Percentiles rank a stretch among this genome's conserved stretches.
Conservation (phyloP, 1,140 invertebrate species). For the Mercenaria mercenaria region DNA sequence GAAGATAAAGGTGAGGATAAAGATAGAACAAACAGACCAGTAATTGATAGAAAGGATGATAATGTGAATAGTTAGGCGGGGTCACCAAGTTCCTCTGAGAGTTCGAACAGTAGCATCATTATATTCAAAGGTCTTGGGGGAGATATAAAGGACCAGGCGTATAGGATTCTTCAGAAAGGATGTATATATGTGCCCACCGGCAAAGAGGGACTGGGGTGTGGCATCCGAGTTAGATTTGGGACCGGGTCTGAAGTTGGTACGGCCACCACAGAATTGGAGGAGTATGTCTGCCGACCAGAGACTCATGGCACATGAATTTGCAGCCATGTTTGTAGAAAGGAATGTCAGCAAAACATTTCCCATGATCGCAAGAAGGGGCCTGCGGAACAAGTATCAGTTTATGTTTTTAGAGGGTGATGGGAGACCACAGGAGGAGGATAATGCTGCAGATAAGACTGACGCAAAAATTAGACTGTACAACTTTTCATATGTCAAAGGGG, state of each 20-base stretch:
- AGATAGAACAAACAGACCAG: too few species aligned
- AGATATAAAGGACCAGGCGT: not conserved
- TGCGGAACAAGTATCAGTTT: conserved; percentile 1
- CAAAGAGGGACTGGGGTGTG: not conserved
- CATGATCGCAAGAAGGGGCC: not conserved
- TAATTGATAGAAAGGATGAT: too few species aligned
- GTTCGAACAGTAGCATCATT: not conserved
- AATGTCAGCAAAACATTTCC: not conserved
- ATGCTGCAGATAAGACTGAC: not conserved
- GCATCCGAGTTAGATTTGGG: not conserved
- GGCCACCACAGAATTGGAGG: conserved; percentile 2
- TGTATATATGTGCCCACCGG: conserved; percentile 8
- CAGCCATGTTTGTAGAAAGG: not conserved
- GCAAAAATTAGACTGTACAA: not conserved
- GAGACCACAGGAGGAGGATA: not conserved
- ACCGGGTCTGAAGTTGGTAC: not conserved
- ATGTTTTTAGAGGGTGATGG: not conserved
- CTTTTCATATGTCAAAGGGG: not conserved
- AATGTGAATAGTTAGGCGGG: not conserved
- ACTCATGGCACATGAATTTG: conserved; percentile 23
- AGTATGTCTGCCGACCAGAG: not conserved
- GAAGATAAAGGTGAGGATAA: not conserved
- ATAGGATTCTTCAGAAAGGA: not conserved
- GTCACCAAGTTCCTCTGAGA: not conserved
- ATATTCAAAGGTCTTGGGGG: not conserved